A percentile compares a stretch with the other conserved stretches of the same genome.
These are phyloP conservation scores for Rhyacophila brunnea DNA, from an alignment of 1,140 invertebrate genomes.

Conservation along the genomic window DNA sequence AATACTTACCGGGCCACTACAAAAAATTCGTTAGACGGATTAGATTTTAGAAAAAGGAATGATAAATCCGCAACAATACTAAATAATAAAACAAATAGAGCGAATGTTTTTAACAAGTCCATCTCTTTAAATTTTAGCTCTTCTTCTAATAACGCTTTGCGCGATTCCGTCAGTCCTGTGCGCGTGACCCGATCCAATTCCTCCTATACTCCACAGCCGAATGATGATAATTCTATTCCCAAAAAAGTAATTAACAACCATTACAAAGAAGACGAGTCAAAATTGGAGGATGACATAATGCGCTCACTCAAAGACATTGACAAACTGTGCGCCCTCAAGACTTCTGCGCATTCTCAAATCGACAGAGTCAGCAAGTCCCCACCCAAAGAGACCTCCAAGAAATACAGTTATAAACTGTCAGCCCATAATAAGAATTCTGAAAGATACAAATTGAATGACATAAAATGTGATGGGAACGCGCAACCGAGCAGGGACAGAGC, in stretches of 20 bases:
- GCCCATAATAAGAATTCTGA: no score
- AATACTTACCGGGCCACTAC: conserved; percentile 3
- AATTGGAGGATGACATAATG: conserved; percentile 52
- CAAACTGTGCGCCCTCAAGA: conserved; percentile 46
- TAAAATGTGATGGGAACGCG: no score
- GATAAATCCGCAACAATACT: conserved; percentile 9
- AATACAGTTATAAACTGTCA: conserved; percentile 12
- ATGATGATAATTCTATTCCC: conserved; percentile 46
- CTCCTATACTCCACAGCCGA: conserved; percentile 44
- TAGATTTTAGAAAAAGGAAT: conserved; percentile 25
- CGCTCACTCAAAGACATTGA: conserved; percentile 54
- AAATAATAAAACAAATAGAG: conserved; percentile 8
- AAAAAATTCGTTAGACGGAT: conserved; percentile 29
- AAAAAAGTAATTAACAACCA: conserved; percentile 38
- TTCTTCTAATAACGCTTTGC: conserved; percentile 44
- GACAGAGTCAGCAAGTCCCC: conserved; percentile 2
- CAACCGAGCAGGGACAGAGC: background rate
- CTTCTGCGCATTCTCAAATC: conserved; percentile 5
- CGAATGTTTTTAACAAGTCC: conserved; percentile 50
- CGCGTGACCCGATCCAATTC: conserved; percentile 53
- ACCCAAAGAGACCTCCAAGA: background rate
- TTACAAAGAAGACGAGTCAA: conserved; percentile 42
- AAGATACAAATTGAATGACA: no score
- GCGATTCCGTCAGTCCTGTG: conserved; percentile 49
- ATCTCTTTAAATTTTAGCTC: conserved; percentile 55